Percentiles rank a stretch among this genome's conserved stretches.
Evolutionary conservation across 2,888 invertebrate species (phyloP).

Genomic region (Ophion ellenae): DNA sequence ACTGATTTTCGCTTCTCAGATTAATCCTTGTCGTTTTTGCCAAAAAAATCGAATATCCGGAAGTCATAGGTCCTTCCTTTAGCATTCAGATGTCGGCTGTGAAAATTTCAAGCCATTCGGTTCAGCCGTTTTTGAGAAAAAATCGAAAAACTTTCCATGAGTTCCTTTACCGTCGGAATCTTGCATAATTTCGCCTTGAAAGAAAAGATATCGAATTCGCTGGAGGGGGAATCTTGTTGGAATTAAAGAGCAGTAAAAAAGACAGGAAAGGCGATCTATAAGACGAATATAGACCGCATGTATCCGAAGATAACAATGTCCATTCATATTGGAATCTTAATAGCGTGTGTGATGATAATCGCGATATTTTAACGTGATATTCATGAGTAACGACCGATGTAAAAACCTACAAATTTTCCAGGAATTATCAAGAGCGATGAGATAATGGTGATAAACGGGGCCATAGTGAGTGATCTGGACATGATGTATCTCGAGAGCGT

Average conservation of each 20-base stretch:
- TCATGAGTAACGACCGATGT: slow-evolving; percentile 16
- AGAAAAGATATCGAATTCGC: not conserved
- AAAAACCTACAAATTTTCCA: slow-evolving; percentile 81
- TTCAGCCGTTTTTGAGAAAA: no score
- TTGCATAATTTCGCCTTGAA: not conserved
- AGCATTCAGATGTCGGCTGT: no score
- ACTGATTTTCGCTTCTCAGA: no score
- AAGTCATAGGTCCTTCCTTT: no score
- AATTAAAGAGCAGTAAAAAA: no score
- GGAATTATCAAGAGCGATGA: slow-evolving; percentile 99
- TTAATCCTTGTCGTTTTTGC: no score
- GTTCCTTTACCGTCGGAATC: no score
- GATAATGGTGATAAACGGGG: slow-evolving; percentile 99
- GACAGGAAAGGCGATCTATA: no score
- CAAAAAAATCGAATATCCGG: no score
- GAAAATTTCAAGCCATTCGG: no score
- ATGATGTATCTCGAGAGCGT: slow-evolving; percentile 99
- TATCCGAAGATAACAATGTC: not conserved
- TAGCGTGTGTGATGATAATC: not conserved
- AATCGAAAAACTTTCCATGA: no score
- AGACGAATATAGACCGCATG: not conserved
- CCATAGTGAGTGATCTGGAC: slow-evolving; percentile 98
- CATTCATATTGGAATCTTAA: not conserved
- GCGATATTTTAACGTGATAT: slow-evolving; percentile 4
- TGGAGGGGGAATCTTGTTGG: not conserved